Conservation (phyloP, 2,113 vertebrate genomes). For the Cavia aperea region DNA sequence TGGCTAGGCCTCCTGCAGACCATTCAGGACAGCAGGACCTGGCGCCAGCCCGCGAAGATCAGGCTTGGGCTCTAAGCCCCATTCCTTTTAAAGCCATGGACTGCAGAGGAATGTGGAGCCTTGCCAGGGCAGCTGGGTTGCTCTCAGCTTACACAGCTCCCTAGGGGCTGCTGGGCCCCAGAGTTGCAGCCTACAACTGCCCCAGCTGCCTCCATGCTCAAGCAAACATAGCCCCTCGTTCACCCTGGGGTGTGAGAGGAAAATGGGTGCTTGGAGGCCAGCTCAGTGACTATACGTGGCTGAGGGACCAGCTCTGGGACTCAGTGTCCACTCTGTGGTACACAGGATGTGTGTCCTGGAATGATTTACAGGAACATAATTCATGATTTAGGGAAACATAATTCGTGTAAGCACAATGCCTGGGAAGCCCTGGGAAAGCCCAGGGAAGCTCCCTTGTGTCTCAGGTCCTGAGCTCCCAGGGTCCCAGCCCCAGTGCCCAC, state of each 20-base stretch:
- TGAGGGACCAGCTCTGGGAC: not conserved
- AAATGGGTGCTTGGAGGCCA: fast-evolving
- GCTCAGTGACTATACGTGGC: not conserved
- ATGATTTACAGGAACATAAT: not conserved
- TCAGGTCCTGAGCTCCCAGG: not conserved
- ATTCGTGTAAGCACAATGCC: not conserved
- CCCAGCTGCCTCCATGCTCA: not conserved
- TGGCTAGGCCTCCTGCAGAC: constrained; percentile 2
- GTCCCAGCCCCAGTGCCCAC: not conserved
- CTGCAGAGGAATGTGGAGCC: constrained; percentile 36
- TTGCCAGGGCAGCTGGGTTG: constrained; percentile 8
- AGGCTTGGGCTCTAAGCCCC: constrained; percentile 4
- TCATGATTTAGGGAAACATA: not conserved
- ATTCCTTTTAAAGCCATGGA: constrained; percentile 63
- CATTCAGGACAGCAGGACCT: not conserved
- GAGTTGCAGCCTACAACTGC: not conserved
- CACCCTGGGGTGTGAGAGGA: not conserved
- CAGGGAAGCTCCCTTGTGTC: not conserved
- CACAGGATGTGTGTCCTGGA: not conserved
- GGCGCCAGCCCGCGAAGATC: not conserved
- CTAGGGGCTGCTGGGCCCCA: not conserved
- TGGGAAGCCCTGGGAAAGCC: not conserved
- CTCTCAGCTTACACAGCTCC: constrained; percentile 2
- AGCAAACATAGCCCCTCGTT: not conserved
- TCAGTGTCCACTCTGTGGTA: not conserved